A percentile compares a stretch with the other conserved stretches of the same genome.
Conservation (phyloP, 2,797 vertebrate species). For the Sebastes vulpes region DNA sequence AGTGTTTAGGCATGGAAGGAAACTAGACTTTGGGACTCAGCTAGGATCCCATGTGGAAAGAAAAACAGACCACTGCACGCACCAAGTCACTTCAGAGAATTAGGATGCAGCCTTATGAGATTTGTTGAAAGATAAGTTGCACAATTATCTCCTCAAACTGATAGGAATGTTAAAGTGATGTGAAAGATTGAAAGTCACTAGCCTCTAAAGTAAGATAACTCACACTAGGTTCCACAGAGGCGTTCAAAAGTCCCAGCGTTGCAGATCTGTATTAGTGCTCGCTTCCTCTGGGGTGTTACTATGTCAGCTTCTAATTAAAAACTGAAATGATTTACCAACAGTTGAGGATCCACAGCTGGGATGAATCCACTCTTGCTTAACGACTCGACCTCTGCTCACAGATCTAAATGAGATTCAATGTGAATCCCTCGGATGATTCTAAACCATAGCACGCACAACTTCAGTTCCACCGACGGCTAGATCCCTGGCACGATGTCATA, state of each 20-base stretch:
- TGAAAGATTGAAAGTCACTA: background rate
- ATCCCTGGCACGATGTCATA: constrained; percentile 30
- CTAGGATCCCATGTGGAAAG: constrained; percentile 65
- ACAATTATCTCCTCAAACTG: constrained; percentile 7
- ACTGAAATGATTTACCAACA: constrained; percentile 41
- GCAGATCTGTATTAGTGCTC: background rate
- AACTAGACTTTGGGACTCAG: constrained; percentile 19
- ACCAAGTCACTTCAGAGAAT: constrained; percentile 22
- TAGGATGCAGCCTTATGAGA: background rate
- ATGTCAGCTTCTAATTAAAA: constrained; percentile 49
- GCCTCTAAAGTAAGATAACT: constrained; percentile 13
- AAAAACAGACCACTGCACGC: background rate
- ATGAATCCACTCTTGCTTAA: constrained; percentile 32
- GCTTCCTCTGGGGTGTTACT: constrained; percentile 12
- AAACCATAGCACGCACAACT: constrained; percentile 71
- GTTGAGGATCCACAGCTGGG: constrained; percentile 39
- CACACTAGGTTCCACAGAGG: constrained; percentile 5
- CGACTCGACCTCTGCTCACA: constrained; percentile 45
- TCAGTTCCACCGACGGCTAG: constrained; percentile 27
- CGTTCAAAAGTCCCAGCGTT: constrained; percentile 41
- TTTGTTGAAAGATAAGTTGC: background rate
- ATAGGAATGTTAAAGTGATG: background rate
- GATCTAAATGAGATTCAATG: constrained; percentile 34
- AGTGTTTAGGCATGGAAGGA: constrained; percentile 56
- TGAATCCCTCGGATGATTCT: constrained; percentile 57